phyloP scores from a whole-genome alignment of 2,113 vertebrate species.

The Anseranas semipalmata region DNA sequence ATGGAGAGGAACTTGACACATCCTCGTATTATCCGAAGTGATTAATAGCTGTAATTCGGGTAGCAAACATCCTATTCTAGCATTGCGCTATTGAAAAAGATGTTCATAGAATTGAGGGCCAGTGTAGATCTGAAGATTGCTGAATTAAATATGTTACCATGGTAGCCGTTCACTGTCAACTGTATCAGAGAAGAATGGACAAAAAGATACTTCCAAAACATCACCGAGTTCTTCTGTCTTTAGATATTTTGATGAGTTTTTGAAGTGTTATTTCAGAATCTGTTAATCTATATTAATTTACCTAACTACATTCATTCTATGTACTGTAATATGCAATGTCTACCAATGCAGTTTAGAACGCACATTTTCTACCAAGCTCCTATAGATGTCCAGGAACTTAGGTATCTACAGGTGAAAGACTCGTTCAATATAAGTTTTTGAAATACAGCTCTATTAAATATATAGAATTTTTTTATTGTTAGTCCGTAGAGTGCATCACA shows the following conservation, averaged over 20 bases:
- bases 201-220: neutral
- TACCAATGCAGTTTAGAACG: neutral
- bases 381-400: neutral
- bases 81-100: neutral
- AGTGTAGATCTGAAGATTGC: neutral
- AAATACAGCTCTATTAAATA: neutral
- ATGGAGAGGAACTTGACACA: neutral
- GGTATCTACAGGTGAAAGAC: neutral
- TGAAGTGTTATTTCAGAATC: neutral
- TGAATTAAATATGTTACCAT: slow-evolving; percentile 1
- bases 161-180: neutral
- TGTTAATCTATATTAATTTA: neutral
- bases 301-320: neutral
- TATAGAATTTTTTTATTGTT: rapidly evolving
- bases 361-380: neutral
- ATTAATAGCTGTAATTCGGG: slow-evolving; percentile 22
- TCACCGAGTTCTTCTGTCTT: neutral
- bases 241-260: neutral
- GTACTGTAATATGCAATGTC: neutral
- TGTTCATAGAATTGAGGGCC: neutral
- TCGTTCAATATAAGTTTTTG: neutral
- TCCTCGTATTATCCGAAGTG: neutral
- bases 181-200: neutral
- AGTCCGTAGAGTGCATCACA: neutral
- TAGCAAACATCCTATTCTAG: neutral